Conservation (phyloP, 2,113 vertebrate species). For the Bos javanicus region DNA sequence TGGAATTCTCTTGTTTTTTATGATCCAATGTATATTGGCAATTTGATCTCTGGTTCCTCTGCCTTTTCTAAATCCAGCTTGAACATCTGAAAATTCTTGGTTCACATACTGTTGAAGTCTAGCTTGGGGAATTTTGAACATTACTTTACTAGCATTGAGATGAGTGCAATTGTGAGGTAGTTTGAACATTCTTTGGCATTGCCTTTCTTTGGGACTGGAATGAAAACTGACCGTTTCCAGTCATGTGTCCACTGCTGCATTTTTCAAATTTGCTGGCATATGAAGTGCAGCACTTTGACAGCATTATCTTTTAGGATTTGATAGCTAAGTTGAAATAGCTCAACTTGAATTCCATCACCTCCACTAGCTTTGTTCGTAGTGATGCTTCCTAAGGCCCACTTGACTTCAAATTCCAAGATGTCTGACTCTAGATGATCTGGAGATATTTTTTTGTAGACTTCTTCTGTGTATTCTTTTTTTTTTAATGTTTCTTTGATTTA, state of each 20-base stretch:
- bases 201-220: background rate
- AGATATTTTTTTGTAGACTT: background rate
- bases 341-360: background rate
- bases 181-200: background rate
- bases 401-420: background rate
- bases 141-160: background rate
- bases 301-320: background rate
- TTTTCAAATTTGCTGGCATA: background rate
- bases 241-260: background rate
- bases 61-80: background rate
- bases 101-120: background rate
- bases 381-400: background rate
- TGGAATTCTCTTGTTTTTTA: background rate
- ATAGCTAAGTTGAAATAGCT: background rate
- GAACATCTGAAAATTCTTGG: background rate
- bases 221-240: background rate
- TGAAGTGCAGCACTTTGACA: background rate
- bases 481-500: background rate
- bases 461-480: background rate
- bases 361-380: background rate
- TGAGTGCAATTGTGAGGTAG: background rate
- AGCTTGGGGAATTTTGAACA: background rate
- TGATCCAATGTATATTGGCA: background rate
- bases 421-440: background rate
- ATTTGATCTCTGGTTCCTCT: background rate